phyloP scores from a whole-genome alignment of 2,113 vertebrate species.

The Chaetops frenatus region DNA sequence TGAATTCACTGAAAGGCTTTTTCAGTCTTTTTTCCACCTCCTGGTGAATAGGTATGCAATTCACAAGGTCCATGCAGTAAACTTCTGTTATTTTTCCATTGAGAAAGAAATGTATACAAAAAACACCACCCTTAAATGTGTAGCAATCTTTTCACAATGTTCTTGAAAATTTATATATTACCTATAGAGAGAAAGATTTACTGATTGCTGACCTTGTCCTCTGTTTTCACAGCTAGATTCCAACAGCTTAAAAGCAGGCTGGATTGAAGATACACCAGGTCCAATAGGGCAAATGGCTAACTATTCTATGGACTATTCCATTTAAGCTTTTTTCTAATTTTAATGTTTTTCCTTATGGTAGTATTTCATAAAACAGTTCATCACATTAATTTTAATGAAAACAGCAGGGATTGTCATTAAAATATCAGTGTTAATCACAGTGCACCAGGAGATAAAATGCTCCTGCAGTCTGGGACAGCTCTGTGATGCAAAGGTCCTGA shows the following conservation, averaged over 20 bases:
- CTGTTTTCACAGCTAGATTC: neutral
- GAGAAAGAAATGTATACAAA: neutral
- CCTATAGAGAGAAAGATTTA: neutral
- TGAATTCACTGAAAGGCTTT: neutral
- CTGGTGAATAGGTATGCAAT: neutral
- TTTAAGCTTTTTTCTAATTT: neutral
- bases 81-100: neutral
- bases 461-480: neutral
- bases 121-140: neutral
- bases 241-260: neutral
- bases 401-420: neutral
- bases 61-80: neutral
- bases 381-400: neutral
- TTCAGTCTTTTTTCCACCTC: neutral
- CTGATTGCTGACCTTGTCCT: neutral
- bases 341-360: neutral
- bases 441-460: neutral
- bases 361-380: neutral
- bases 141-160: neutral
- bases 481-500: neutral
- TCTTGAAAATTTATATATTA: neutral
- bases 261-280: neutral
- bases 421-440: neutral
- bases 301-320: neutral
- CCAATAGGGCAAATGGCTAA: neutral